Evolutionary conservation across 2,113 vertebrate species (phyloP), one percentile per base, ranked within the genome.

Genomic region (Protobothrops mucrosquamatus): DNA sequence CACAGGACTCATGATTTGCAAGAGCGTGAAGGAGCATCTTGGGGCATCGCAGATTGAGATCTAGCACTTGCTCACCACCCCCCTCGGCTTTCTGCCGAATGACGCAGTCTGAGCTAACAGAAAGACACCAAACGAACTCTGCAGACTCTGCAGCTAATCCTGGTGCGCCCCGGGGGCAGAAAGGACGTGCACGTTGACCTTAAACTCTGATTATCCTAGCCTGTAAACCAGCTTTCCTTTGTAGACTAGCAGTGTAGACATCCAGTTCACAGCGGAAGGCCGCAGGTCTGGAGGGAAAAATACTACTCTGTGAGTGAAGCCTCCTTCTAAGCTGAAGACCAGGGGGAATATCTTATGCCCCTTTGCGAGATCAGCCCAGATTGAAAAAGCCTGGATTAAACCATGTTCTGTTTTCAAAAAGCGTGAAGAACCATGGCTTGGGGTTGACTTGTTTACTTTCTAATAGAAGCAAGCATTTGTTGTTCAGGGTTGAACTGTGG

Each of bases 61-160:
- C 93, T 74, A 69, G 52, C 90, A 88, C 89, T 69, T 0, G 12
- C 4, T 34, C 52, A 57, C 46, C 52, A 57, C 48, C 48, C 52
- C 59, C 91, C 92, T 34, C 85, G 59, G 46, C 48, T 43, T 69
- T 87, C 59, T 59, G 51, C 52, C 64, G 88, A 26, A 29, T 61
- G 92, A 88, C 87, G 91, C 87, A 3, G 23, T 11, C 24, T 34
- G 0, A 6, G 3, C 39, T 46, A 46, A 93, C 0, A 0, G 87
- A n/a, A 0, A 4, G 12, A 29, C 55, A 54, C 0, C 14, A 51
- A 39, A 24, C 3, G 12, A 34, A 46, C 39, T 9, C n/a, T 3
- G 34, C 24, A 59, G 43, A 54, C n/a, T 64, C 23, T 10, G 46
- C 56, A n/a, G 23, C n/a, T 5, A 8, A 39, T 88, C 55, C 14